These are phyloP conservation scores for Seriola dumerili DNA, from an alignment of 2,113 vertebrate species.

Conservation along the genomic window DNA sequence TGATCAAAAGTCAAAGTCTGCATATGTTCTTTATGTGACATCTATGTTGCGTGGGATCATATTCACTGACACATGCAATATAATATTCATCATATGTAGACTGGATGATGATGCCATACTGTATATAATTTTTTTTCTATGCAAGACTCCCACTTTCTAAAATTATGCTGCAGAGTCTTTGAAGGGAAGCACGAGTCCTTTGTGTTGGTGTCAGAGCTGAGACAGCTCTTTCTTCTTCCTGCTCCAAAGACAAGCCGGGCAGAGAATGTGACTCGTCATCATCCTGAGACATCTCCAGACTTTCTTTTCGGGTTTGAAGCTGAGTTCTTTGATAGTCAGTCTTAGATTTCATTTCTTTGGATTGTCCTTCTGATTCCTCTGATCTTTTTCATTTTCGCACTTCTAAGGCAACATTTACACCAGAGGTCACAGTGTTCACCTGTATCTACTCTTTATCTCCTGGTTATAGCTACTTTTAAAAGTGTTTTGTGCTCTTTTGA, in stretches of 20 bases:
- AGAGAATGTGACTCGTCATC: not conserved
- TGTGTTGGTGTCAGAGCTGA: not conserved
- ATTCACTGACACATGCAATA: not conserved
- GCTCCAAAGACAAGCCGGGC: not conserved
- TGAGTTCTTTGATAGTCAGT: not conserved
- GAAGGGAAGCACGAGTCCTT: not conserved
- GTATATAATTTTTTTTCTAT: not conserved
- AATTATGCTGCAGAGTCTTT: not conserved
- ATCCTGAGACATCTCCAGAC: not conserved
- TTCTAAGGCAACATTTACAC: not conserved
- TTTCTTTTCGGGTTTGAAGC: not conserved
- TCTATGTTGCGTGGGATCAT: not conserved
- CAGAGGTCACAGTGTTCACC: not conserved
- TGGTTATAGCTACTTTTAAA: not conserved
- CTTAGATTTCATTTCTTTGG: not conserved
- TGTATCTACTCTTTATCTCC: not conserved
- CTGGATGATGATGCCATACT: not conserved
- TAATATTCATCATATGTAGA: not conserved
- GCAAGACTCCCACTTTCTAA: not conserved
- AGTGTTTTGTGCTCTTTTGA: not conserved
- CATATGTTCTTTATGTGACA: not conserved
- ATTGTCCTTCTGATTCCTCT: not conserved
- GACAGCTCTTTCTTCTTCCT: not conserved
- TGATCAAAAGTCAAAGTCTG: conserved; percentile 1
- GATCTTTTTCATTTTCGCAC: not conserved